Conservation (phyloP, 2,113 vertebrate genomes). For the Tyto alba region DNA sequence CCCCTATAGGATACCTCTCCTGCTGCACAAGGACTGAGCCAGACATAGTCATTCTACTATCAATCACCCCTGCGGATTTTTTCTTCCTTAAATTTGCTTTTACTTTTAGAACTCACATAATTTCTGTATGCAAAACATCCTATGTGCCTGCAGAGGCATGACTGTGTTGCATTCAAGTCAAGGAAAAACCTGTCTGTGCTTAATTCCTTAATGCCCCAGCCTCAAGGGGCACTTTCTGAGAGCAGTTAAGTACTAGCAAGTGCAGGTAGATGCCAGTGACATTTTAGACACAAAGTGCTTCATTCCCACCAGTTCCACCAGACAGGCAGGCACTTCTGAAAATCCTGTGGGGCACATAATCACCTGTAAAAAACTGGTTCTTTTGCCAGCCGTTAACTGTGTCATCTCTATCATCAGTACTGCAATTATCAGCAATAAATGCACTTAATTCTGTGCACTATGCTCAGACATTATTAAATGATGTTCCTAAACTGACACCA, state of each 20-base stretch:
- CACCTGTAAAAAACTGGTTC: neutral
- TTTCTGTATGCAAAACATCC: neutral
- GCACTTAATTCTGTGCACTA: neutral
- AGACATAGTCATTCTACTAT: neutral
- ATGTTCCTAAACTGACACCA: neutral
- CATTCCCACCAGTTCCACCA: neutral
- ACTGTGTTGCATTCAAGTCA: neutral
- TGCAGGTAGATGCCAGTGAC: neutral
- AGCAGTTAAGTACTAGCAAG: neutral
- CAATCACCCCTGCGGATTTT: neutral
- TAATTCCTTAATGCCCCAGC: neutral
- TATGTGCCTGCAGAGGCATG: neutral
- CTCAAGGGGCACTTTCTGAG: neutral
- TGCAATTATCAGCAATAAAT: neutral
- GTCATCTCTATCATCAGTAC: neutral
- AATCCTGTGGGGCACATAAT: neutral
- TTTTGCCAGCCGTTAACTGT: neutral
- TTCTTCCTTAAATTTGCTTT: neutral
- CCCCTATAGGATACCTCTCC: neutral
- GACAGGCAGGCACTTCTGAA: neutral
- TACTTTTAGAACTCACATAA: neutral
- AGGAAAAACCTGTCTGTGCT: neutral
- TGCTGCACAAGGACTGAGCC: neutral
- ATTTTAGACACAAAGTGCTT: neutral
- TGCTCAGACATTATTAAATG: neutral